Base-by-base conservation (phyloP, 35 echinoderm and acorn worm species). In the Apostichopus californicus region DNA sequence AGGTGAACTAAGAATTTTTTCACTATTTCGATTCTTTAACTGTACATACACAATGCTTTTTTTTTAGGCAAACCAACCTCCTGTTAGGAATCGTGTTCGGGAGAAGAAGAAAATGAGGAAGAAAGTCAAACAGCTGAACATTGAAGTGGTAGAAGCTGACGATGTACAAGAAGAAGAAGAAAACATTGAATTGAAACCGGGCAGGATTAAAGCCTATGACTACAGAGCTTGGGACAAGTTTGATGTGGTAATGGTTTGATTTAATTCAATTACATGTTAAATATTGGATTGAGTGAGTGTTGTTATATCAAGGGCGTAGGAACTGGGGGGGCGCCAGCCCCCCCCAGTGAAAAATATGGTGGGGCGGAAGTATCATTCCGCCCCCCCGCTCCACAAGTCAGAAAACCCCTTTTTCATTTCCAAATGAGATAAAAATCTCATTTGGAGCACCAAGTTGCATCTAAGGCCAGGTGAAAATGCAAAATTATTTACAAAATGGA, bases 171-270 rank as follows among this genome's bases (percentile, higher is more conserved):
- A 91, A 23, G 25, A 78, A 52, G 64, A 80, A 5, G 34, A 46
- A 0, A 78, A 75, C 10, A 18, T 66, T 78, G 77, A 65, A n/a
- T 87, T 82, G 80, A 90, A 88, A 72, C 73, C 90, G 80, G 63
- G 75, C n/a, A 55, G 93, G 71, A 95, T 98, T 11, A 86, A 83
- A 53, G 92, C 83, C 6, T 98, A 98, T 95, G 96, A 98, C 70
- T 98, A 98, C 87, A 96, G 94, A 77, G 65, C 94, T 60, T 98
- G 96, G 96, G 96, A 98, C 86, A 95, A 94, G 81, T 98, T 95
- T 98, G 96, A 98, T 95, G 96, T 98, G 90, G 96, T 98, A 93
- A 90, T 46, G 34, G 3, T 91, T 91, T 14, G 12, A 88, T 78
- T 57, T 79, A 12, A 8, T 77, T 68, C 0, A 68, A 68, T 18